Evolutionary conservation across 2,113 vertebrate genomes (phyloP).

Genomic region (Phodopus roborovskii): DNA sequence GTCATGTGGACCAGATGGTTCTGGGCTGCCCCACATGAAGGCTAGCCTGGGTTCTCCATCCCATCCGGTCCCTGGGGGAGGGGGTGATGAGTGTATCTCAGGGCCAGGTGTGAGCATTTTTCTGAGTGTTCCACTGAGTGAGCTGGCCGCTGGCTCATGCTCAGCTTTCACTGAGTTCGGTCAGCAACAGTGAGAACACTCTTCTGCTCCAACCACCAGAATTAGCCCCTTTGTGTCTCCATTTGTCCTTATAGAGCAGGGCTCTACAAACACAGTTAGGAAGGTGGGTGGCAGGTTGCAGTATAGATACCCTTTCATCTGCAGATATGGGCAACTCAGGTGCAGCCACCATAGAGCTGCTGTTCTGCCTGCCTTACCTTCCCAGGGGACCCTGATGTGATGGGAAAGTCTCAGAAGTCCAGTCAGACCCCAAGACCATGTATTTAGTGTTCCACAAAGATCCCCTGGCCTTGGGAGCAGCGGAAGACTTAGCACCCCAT

Average conservation of each 20-base stretch:
- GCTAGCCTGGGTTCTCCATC: neutral
- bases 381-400: neutral
- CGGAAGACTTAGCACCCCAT: neutral
- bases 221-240: neutral
- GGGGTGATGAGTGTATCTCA: neutral
- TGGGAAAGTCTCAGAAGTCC: neutral
- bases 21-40: neutral
- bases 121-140: neutral
- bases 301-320: rapidly evolving
- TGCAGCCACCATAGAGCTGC: neutral
- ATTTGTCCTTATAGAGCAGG: neutral
- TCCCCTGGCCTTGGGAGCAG: neutral
- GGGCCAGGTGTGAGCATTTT: neutral
- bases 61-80: neutral
- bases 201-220: neutral
- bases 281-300: neutral
- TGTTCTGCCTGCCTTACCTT: neutral
- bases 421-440: neutral
- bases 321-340: neutral
- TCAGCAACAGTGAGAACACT: rapidly evolving
- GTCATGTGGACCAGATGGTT: rapidly evolving
- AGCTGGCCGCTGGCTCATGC: rapidly evolving
- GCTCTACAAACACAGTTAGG: rapidly evolving
- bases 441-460: neutral
- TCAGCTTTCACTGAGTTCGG: rapidly evolving